These are phyloP conservation scores for Anas georgica DNA, from an alignment of 2,797 vertebrate genomes.

Conservation along the genomic window DNA sequence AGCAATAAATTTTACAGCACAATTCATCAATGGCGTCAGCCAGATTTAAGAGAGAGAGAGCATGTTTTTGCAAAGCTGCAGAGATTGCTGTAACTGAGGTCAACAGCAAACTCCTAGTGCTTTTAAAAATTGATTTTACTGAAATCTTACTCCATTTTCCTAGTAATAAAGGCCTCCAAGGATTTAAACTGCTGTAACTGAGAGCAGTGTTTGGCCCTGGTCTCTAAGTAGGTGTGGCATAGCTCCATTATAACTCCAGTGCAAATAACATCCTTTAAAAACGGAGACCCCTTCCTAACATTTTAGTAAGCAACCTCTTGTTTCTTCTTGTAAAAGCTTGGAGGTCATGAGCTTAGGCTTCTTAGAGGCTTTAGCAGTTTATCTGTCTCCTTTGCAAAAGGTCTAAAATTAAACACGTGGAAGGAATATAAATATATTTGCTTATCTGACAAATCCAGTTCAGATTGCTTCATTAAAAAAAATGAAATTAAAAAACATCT, in stretches of 20 bases:
- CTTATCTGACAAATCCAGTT: neutral
- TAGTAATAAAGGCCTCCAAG: slow-evolving; percentile 69
- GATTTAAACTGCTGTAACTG: slow-evolving; percentile 63
- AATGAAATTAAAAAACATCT: neutral
- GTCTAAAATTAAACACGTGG: neutral
- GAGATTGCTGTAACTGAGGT: slow-evolving; percentile 72
- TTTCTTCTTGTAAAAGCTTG: slow-evolving; percentile 1
- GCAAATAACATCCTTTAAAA: slow-evolving; percentile 38
- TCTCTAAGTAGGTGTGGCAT: slow-evolving; percentile 56
- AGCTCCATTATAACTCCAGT: slow-evolving; percentile 43
- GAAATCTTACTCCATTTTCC: slow-evolving; percentile 75
- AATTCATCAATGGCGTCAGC: slow-evolving; percentile 70
- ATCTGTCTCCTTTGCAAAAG: neutral
- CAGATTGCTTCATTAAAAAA: neutral
- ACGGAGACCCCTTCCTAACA: neutral
- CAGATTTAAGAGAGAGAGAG: slow-evolving; percentile 66
- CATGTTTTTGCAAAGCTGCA: slow-evolving; percentile 72
- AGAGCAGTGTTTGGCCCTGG: slow-evolving; percentile 30
- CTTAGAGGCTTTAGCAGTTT: too few relatives aligned
- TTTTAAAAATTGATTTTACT: slow-evolving; percentile 79
- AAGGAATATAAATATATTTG: neutral
- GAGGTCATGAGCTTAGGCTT: neutral
- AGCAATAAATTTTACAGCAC: slow-evolving; percentile 70
- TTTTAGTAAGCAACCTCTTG: neutral
- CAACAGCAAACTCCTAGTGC: slow-evolving; percentile 70